Evolutionary conservation across 2,113 vertebrate genomes (phyloP).

Genomic region (Dromiciops gliroides): DNA sequence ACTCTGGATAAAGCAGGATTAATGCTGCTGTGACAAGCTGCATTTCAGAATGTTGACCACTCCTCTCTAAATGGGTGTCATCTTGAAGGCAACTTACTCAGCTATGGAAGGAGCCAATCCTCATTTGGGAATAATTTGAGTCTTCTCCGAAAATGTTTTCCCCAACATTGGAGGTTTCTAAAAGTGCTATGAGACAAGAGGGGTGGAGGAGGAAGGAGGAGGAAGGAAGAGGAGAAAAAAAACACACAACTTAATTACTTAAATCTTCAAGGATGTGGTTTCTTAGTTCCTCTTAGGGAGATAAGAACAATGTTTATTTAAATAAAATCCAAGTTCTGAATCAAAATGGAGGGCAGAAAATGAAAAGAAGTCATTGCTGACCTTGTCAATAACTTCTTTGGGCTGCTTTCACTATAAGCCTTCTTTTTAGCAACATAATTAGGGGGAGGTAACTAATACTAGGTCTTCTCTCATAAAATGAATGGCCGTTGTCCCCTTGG

Average conservation of each 20-base stretch:
- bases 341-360: background rate
- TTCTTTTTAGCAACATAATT: background rate
- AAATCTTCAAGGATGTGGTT: background rate
- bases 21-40: background rate
- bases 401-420: slow-evolving; percentile 14
- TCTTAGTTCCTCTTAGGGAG: background rate
- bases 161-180: background rate
- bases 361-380: background rate
- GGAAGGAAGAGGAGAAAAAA: background rate
- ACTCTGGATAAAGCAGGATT: background rate
- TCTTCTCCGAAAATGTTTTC: slow-evolving; percentile 47
- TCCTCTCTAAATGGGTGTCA: slow-evolving; percentile 39
- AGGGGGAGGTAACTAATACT: background rate
- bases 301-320: background rate
- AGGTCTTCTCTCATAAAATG: background rate
- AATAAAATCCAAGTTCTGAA: background rate
- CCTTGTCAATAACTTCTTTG: background rate
- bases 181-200: background rate
- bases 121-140: slow-evolving; percentile 68
- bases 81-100: slow-evolving; percentile 66
- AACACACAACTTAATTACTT: slow-evolving; percentile 9
- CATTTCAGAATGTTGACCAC: slow-evolving; percentile 27
- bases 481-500: background rate
- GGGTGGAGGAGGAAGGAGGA: background rate
- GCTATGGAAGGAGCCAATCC: slow-evolving; percentile 63